Conservation (phyloP, 1,140 invertebrate species). For the Apis cerana region DNA sequence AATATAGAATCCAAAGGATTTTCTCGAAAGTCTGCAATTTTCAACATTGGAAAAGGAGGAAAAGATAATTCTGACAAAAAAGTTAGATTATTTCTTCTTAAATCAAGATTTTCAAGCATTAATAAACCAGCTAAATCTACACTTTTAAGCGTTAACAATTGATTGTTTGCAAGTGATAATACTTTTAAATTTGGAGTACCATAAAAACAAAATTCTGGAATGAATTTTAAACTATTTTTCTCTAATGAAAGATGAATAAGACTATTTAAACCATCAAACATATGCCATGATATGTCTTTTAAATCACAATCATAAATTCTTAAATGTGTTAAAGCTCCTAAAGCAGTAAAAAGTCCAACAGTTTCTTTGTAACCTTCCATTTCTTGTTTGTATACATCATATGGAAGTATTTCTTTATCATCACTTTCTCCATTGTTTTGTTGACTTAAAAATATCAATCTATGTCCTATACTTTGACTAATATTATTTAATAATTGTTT, state of each 20-base stretch:
- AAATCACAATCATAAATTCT: slow-evolving; percentile 83
- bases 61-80: slow-evolving; percentile 87
- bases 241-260: slow-evolving; percentile 84
- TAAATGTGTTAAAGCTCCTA: slow-evolving; percentile 82
- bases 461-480: slow-evolving; percentile 69
- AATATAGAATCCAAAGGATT: slow-evolving; percentile 87
- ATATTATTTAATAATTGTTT: slow-evolving; percentile 28
- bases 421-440: slow-evolving; percentile 71
- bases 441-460: slow-evolving; percentile 76
- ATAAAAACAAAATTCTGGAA: slow-evolving; percentile 87
- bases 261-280: slow-evolving; percentile 85
- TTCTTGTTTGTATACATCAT: slow-evolving; percentile 83
- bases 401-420: slow-evolving; percentile 84
- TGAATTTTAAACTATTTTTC: slow-evolving; percentile 84
- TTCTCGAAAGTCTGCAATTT: slow-evolving; percentile 83
- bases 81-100: slow-evolving; percentile 85
- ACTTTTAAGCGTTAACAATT: slow-evolving; percentile 84
- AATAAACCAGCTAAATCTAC: slow-evolving; percentile 85
- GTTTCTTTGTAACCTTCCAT: slow-evolving; percentile 79
- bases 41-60: slow-evolving; percentile 85
- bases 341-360: slow-evolving; percentile 81
- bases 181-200: slow-evolving; percentile 84
- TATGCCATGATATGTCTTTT: slow-evolving; percentile 85
- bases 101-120: slow-evolving; percentile 84
- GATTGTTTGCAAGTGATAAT: slow-evolving; percentile 85